Percentiles rank a stretch among this genome's conserved stretches.
Evolutionary conservation across 1,140 invertebrate species (phyloP).

Genomic region (Brachionus koreanus): DNA sequence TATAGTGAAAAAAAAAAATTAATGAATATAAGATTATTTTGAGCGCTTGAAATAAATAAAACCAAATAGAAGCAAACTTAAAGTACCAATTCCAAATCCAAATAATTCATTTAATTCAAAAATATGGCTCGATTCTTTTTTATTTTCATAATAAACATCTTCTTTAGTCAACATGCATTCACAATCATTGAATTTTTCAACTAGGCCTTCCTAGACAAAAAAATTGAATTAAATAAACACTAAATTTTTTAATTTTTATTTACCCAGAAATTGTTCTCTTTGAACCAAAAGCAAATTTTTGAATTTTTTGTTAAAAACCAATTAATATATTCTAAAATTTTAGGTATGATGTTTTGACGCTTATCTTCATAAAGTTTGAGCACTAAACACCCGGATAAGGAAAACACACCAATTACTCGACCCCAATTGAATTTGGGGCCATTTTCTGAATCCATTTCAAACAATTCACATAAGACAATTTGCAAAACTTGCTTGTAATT

Average conservation of each 20-base stretch:
- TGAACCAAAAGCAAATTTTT: background rate
- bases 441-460: background rate
- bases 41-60: background rate
- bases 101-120: background rate
- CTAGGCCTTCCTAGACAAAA: background rate
- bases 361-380: background rate
- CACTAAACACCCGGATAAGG: background rate
- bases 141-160: background rate
- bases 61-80: background rate
- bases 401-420: background rate
- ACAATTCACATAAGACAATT: background rate
- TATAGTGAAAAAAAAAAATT: background rate
- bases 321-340: background rate
- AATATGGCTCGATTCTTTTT: background rate
- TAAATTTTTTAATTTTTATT: background rate
- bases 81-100: background rate
- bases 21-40: background rate
- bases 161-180: background rate
- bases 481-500: background rate
- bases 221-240: background rate
- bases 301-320: background rate
- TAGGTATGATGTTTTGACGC: background rate
- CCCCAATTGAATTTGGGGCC: background rate
- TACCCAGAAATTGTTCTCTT: constrained; percentile 27
- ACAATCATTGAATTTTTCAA: background rate